Evolutionary conservation across 1,140 invertebrate genomes (phyloP), one percentile per base, ranked within the genome.

Genomic region (Episyrphus balteatus): DNA sequence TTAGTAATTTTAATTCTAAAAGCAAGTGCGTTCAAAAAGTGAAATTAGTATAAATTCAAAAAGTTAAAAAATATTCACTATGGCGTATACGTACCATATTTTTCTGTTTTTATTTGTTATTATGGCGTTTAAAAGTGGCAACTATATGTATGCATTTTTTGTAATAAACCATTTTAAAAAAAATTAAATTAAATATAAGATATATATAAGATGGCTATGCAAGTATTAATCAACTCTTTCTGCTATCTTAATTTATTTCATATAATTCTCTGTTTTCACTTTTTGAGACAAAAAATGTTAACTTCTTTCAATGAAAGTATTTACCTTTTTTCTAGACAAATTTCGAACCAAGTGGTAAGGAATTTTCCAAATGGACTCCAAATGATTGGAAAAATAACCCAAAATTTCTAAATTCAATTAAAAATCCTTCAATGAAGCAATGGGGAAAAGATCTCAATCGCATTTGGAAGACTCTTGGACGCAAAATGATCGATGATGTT

Each of bases 391-490:
- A 73, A 40, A 57, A 72, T 21, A 70, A 78, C 37, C 86, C 88
- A 1, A 68, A 56, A 33, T 72, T 83, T 26, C 58, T 80, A 0
- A 55, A 75, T 1, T 72, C 71, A 0, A 85, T 92, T 40, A 68
- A 69, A 26, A 86, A 92, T 61, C 62, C 69, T 0, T 55, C 76
- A 0, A 73, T 88, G 1, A 68, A 73, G 41, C 65, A 77, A 44
- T 85, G 82, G 72, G 83, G 75, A 0, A 66, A 61, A 0, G 70
- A 78, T n/a, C 66, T 85, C 14, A 81, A 87, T 70, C 54, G 71
- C 0, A 74, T 89, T n/a, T 93, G 89, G 90, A 81, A 84, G 56
- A 65, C 79, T 32, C 68, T 93, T 1, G 87, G 88, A 1, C 70
- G 85, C 49, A 86, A 87, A 68, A 85, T 88, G 74, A 83, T 80